A percentile compares a stretch with the other conserved stretches of the same genome.
Evolutionary conservation across 2,113 vertebrate species (phyloP).

Genomic region (Hymenochirus boettgeri): DNA sequence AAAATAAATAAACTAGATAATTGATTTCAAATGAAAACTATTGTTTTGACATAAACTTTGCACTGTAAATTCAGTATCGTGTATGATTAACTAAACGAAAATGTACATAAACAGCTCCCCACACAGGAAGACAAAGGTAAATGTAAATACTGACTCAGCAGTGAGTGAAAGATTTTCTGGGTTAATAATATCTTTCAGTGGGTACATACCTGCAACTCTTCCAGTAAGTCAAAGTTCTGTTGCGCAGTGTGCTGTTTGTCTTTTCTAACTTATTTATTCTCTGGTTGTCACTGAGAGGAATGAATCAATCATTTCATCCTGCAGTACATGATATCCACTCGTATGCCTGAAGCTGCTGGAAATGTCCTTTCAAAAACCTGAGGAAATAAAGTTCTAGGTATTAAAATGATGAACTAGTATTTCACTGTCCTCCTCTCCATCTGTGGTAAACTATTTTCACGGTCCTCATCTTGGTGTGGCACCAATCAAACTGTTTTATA

Average conservation of each 20-base stretch:
- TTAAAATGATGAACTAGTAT: too few species aligned
- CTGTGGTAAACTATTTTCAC: too few species aligned
- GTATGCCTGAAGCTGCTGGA: slow-evolving; percentile 94
- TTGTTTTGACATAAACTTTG: too few species aligned
- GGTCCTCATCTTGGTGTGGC: too few species aligned
- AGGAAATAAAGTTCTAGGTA: background rate
- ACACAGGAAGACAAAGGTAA: background rate
- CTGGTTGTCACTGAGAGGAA: slow-evolving; percentile 85
- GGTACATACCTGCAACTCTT: slow-evolving; percentile 84
- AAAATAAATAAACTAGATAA: too few species aligned
- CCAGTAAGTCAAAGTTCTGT: slow-evolving; percentile 89
- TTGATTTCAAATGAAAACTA: too few species aligned
- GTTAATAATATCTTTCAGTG: slow-evolving; percentile 22
- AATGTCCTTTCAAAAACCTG: slow-evolving; percentile 95
- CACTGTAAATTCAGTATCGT: too few species aligned
- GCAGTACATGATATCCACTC: slow-evolving; percentile 94
- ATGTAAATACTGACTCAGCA: slow-evolving; percentile 19
- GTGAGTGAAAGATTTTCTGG: background rate
- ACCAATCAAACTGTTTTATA: too few species aligned
- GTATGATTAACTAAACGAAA: too few species aligned
- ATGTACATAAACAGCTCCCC: background rate
- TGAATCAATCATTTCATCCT: slow-evolving; percentile 88
- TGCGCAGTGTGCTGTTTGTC: slow-evolving; percentile 84
- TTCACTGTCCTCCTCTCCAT: too few species aligned
- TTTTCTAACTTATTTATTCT: slow-evolving; percentile 88